Conservation (phyloP, 1,140 invertebrate species). For the Pachypeltis micranthus region DNA sequence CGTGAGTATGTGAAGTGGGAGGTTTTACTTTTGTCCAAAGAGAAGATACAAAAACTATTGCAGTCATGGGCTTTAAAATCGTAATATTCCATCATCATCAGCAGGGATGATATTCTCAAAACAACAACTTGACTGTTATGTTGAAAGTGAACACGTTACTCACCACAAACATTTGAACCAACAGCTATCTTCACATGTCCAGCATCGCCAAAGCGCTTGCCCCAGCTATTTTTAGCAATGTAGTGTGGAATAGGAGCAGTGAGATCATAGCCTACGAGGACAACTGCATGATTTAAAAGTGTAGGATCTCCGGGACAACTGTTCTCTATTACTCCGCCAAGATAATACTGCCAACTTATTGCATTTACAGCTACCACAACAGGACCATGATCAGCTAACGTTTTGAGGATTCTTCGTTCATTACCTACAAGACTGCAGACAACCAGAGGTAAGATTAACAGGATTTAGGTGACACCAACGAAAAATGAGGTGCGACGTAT, state of each 20-base stretch:
- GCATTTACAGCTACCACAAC: constrained; percentile 71
- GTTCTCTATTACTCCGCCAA: constrained; percentile 72
- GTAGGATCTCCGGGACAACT: constrained; percentile 52
- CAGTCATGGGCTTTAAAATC: no score
- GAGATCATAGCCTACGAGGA: constrained; percentile 73
- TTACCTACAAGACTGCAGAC: constrained; percentile 46
- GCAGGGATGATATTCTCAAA: no score
- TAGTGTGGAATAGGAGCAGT: constrained; percentile 62
- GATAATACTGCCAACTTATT: constrained; percentile 74
- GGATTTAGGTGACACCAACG: no score
- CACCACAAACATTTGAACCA: constrained; percentile 66
- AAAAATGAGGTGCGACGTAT: no score
- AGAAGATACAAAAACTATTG: no score
- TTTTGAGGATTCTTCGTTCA: constrained; percentile 52
- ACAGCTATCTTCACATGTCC: constrained; percentile 70
- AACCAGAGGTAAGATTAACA: no score
- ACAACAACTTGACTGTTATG: no score
- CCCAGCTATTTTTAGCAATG: constrained; percentile 81
- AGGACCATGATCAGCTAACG: constrained; percentile 57
- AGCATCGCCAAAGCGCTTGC: constrained; percentile 54
- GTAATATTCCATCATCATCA: no score
- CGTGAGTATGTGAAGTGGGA: no score
- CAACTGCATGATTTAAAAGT: constrained; percentile 70
- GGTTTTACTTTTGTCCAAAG: no score
- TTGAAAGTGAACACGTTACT: no score